Percentiles rank a stretch among this genome's conserved stretches.
phyloP scores from a whole-genome alignment of 2,797 vertebrate genomes.

The Pseudocheirus occidentalis region DNA sequence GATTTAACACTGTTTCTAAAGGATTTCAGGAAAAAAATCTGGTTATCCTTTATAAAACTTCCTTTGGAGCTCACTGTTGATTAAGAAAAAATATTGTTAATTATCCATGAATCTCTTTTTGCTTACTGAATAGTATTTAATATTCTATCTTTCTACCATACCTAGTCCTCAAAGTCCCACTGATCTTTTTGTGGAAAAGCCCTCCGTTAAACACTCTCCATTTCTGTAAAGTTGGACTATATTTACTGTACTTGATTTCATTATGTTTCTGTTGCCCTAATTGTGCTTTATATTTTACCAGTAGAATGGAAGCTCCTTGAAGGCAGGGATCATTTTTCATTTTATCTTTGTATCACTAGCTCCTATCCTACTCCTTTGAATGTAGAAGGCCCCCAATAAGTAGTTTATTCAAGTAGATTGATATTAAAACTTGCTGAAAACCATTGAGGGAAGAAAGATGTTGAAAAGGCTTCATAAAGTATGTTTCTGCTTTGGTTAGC shows the following conservation, averaged over 20 bases:
- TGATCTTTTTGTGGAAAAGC: not conserved
- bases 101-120: not conserved
- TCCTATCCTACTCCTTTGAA: not conserved
- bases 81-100: not conserved
- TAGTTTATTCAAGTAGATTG: not conserved
- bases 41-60: not conserved
- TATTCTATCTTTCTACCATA: not conserved
- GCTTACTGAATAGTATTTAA: not conserved
- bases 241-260: not conserved
- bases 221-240: not conserved
- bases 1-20: not conserved
- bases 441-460: not conserved
- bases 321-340: not conserved
- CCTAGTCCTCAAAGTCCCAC: not conserved
- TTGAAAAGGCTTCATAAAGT: not conserved
- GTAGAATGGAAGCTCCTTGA: not conserved
- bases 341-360: not conserved
- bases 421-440: not conserved
- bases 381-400: not conserved
- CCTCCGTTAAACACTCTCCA: not conserved
- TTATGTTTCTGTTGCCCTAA: not conserved
- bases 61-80: not conserved
- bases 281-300: not conserved
- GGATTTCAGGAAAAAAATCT: not conserved
- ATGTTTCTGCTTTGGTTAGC: slow-evolving; percentile 35